Conservation (phyloP, 2,113 vertebrate species). For the Bombycilla garrulus region DNA sequence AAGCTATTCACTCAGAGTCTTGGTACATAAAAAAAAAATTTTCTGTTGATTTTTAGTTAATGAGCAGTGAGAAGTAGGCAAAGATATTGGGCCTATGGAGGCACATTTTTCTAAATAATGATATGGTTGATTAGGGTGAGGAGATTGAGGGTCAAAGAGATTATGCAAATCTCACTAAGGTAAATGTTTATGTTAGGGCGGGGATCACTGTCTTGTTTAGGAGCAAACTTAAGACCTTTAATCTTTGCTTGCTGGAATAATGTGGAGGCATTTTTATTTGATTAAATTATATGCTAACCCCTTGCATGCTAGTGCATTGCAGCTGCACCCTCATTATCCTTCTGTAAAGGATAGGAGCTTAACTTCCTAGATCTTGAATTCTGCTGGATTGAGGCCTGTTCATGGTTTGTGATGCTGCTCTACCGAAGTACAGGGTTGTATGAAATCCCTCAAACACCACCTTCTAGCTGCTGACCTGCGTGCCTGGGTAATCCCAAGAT, state of each 20-base stretch:
- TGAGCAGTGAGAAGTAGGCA: slow-evolving; percentile 18
- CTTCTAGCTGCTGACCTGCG: not conserved
- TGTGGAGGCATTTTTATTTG: not conserved
- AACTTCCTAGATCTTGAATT: not conserved
- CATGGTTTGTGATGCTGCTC: not conserved
- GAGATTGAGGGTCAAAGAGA: slow-evolving; percentile 22
- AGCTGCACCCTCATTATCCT: not conserved
- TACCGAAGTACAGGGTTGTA: not conserved
- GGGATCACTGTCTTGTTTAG: not conserved
- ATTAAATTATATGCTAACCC: not conserved
- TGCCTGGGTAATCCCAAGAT: not conserved
- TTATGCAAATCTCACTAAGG: slow-evolving; percentile 36
- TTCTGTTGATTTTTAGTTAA: slow-evolving; percentile 48
- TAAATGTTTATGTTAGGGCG: slow-evolving; percentile 3
- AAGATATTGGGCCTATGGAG: not conserved
- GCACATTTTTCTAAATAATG: not conserved
- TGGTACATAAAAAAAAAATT: slow-evolving; percentile 4
- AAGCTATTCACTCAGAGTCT: not conserved
- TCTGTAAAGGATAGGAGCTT: not conserved
- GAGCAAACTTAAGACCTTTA: slow-evolving; percentile 30
- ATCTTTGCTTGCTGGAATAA: slow-evolving; percentile 1
- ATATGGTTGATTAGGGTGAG: not conserved
- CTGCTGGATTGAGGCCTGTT: not conserved
- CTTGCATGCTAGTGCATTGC: not conserved
- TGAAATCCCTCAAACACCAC: not conserved